phyloP scores from a whole-genome alignment of 2,113 vertebrate genomes.

The Eudyptes chrysolophus region DNA sequence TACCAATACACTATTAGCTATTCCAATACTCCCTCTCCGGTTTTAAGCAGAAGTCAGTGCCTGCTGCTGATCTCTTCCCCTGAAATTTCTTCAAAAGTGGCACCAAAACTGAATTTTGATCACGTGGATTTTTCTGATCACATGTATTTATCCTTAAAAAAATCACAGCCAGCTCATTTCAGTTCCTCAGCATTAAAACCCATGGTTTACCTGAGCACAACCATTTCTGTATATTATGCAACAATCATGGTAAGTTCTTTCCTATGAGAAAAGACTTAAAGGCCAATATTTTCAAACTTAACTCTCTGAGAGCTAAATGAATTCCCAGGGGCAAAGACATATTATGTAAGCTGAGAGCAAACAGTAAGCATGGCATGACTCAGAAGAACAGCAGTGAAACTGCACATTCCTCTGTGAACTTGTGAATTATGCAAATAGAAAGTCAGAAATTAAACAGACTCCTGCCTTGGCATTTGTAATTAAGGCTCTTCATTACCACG shows the following conservation, averaged over 20 bases:
- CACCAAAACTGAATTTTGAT: neutral
- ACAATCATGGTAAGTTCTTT: rapidly evolving
- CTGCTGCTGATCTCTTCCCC: neutral
- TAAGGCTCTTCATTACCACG: neutral
- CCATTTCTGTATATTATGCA: neutral
- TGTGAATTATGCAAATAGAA: slow-evolving; percentile 11
- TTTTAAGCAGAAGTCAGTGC: neutral
- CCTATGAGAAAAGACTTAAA: neutral
- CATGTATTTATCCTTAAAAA: neutral
- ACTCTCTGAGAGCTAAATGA: neutral
- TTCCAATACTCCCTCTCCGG: neutral
- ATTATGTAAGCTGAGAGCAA: neutral
- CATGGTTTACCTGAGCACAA: neutral
- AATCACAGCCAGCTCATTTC: neutral
- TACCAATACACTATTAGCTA: neutral
- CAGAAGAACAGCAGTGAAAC: neutral
- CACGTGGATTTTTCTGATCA: neutral
- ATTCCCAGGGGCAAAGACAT: neutral
- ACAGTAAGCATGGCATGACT: neutral
- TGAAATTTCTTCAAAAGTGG: neutral
- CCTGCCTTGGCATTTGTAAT: neutral
- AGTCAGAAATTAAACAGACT: neutral
- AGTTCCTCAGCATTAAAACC: neutral
- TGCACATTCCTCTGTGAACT: neutral
- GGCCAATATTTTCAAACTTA: neutral